phyloP scores from a whole-genome alignment of 1,140 invertebrate species.

The Papilio xuthus region DNA sequence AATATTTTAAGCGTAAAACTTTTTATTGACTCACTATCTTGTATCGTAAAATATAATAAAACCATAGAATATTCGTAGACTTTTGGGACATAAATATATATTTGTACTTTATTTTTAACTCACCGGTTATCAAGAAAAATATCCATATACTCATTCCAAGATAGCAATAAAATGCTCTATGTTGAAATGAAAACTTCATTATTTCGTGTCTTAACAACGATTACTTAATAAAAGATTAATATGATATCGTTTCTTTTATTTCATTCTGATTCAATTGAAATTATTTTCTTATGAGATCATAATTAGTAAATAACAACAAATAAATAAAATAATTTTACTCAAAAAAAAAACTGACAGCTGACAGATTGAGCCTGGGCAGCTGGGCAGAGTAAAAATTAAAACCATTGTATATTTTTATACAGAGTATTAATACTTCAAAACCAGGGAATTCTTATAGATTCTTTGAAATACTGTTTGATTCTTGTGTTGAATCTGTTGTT shows the following conservation, averaged over 20 bases:
- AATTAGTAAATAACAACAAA: slow-evolving; percentile 21
- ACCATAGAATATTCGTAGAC: neutral
- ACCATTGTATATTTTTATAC: no score
- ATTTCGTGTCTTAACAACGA: slow-evolving; percentile 83
- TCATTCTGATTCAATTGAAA: neutral
- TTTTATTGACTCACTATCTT: no score
- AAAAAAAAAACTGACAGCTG: neutral
- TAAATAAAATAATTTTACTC: neutral
- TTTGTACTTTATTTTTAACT: slow-evolving; percentile 43
- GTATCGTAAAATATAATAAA: neutral
- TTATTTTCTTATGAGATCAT: slow-evolving; percentile 2
- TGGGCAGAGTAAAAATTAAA: neutral
- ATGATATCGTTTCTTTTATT: neutral
- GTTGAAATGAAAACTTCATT: slow-evolving; percentile 86
- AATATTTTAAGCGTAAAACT: no score
- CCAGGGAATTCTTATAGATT: no score
- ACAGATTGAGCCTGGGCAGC: neutral
- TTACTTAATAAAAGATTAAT: slow-evolving; percentile 37
- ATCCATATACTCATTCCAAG: slow-evolving; percentile 90
- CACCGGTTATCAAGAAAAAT: slow-evolving; percentile 87
- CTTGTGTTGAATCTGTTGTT: no score
- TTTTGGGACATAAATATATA: slow-evolving; percentile 3
- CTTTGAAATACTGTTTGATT: no score
- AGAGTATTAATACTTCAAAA: no score
- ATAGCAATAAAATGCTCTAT: slow-evolving; percentile 89